These are phyloP conservation scores for Lithophane leautieri DNA, from an alignment of 2,888 invertebrate genomes.

Conservation along the genomic window DNA sequence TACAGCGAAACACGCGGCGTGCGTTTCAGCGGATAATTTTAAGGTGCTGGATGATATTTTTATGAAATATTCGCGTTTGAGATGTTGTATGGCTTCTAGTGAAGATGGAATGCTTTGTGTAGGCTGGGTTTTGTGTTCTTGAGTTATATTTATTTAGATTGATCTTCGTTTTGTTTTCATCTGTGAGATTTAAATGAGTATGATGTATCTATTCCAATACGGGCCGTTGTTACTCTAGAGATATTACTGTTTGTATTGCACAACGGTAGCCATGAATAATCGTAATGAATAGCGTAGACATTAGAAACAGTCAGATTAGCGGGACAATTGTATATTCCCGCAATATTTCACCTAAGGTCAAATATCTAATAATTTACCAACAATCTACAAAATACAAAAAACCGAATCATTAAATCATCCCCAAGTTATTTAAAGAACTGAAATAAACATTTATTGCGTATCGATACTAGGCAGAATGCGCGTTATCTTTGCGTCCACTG, in stretches of 20 bases:
- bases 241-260: background rate
- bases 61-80: conserved; percentile 27
- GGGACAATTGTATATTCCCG: background rate
- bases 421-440: conserved; percentile 60
- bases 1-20: conserved; percentile 38
- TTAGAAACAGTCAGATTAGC: background rate
- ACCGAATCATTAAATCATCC: conserved; percentile 50
- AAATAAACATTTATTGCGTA: conserved; percentile 63
- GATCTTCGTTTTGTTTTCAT: background rate
- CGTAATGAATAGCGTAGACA: background rate
- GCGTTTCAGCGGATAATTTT: conserved; percentile 20
- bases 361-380: conserved; percentile 29
- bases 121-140: conserved; percentile 14
- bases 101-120: conserved; percentile 21
- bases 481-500: conserved; percentile 67
- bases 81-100: conserved; percentile 28
- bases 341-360: conserved; percentile 12
- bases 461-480: conserved; percentile 69
- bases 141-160: conserved; percentile 15
- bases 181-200: background rate
- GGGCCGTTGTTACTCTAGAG: background rate
- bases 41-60: conserved; percentile 36
- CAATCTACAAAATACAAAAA: conserved; percentile 30
- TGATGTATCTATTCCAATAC: background rate
- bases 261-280: background rate